Base-by-base conservation (phyloP, 2,888 invertebrate species). In the Campopleginae sp. region DNA sequence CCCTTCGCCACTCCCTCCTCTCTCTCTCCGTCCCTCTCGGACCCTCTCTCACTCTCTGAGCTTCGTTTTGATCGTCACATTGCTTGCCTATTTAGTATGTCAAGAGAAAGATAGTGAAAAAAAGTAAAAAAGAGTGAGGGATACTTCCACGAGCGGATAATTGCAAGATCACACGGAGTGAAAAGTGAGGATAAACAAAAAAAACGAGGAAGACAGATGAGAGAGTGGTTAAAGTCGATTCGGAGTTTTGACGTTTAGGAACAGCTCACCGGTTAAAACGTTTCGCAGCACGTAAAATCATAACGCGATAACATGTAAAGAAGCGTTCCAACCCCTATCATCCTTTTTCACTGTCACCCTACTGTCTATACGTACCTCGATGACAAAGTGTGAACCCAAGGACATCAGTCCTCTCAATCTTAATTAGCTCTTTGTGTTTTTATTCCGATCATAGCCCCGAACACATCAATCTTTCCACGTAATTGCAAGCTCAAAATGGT, bases 131-230 rank as follows among this genome's bases (percentile, higher is more conserved):
- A 48, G 81, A 78, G 65, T 80, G 85, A 86, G 85, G 78, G 86
- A 80, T 77, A 86, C 78, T 86, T 82, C 78, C 78, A 85, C 61
- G 70, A 84, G 61, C 82, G 80, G 63, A 58, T 87, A 87, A 88
- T 87, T 86, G 86, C 82, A 86, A 86, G 83, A 76, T 79, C 27
- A 58, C 80, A 72, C n/a, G n/a, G 19, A 27, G 33, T 58, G 48
- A 19, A 23, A 42, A 66, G 54, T 31, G 51, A 38, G 31, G 14
- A 27, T 42, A 46, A 19, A 33, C 14, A 61, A 70, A 58, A 17
- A 63, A 61, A 38, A 17, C 10, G 8, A 54, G 5, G 23, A 58
- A 17, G n/a, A 12, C 10, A 71, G 58, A 27, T 44, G 19, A 61
- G 44, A 58, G 71, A 51, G 51, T 58, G 31, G 38, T 48, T 61